Base-by-base conservation (phyloP, 1,140 invertebrate species). In the Pteromalus puparum region DNA sequence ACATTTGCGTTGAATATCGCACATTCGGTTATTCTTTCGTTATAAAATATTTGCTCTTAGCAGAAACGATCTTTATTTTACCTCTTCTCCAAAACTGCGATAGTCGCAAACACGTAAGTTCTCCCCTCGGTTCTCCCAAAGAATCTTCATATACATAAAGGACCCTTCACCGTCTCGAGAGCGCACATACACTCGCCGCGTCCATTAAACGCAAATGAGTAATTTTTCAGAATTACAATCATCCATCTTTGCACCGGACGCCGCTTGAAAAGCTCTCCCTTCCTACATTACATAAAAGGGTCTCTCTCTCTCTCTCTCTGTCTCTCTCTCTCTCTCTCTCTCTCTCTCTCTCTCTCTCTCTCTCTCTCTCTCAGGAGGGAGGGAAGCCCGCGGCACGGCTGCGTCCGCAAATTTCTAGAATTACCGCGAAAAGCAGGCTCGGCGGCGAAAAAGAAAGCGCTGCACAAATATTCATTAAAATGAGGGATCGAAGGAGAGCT, bases 401-500 rank as follows among this genome's bases (percentile, higher is more conserved):
- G 73, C 7, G 21, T 38, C 34, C 38, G 81, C 61, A 77, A 83
- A 83, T 77, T 83, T 83, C 81, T 83, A 77, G 42, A 83, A 83
- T 83, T 53, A 83, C 13, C 75, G 46, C 65, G 38, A 21, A 77
- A 78, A 83, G n/a, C 24, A n/a, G 38, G 1, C 21, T 26, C 34
- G 34, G 34, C 67, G 21, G 2, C 1, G 7, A 68, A 53, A 70
- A 68, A 48, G 38, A 53, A 77, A 77, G 24, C 15, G 30, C 72
- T 84, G 21, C 68, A 42, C 67, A 84, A 80, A 84, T 84, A 84
- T 80, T 84, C 53, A 75, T 80, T 65, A 84, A 80, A 84, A 79
- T 84, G 70, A 75, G 77, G n/a, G 46, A 79, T 84, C 67, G 76
- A 78, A 73, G 46, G 28, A 28, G 82, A 84, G 68, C 30, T 84